A percentile compares a stretch with the other conserved stretches of the same genome.
These are phyloP conservation scores for Podocnemis expansa DNA, from an alignment of 2,113 vertebrate species.

Conservation along the genomic window DNA sequence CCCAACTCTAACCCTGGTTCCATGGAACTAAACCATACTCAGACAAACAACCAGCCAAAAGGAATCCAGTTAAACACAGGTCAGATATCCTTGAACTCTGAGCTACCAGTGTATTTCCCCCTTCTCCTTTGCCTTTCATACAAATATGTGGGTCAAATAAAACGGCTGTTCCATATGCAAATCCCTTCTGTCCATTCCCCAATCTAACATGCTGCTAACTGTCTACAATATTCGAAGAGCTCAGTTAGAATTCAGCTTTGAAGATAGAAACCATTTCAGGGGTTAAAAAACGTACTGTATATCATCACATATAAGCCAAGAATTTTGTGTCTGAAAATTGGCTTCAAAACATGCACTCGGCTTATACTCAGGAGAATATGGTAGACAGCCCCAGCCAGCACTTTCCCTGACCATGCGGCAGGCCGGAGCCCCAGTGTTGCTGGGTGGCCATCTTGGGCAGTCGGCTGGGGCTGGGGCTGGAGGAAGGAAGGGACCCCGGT, in stretches of 20 bases:
- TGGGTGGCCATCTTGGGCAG: too few relatives aligned
- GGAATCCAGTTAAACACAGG: not conserved
- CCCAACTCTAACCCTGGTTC: too few relatives aligned
- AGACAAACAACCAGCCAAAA: not conserved
- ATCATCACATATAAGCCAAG: too few relatives aligned
- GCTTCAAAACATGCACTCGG: too few relatives aligned
- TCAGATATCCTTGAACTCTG: not conserved
- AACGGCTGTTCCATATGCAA: fast-evolving
- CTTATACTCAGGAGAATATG: too few relatives aligned
- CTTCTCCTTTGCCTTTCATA: not conserved
- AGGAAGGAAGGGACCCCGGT: too few relatives aligned
- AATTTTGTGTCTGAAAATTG: too few relatives aligned
- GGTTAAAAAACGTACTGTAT: not conserved
- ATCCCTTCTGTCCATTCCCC: not conserved
- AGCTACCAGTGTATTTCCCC: not conserved
- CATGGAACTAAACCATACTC: fast-evolving
- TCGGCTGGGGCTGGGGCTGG: too few relatives aligned
- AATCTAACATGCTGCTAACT: not conserved
- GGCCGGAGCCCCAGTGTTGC: too few relatives aligned
- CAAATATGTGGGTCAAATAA: not conserved
- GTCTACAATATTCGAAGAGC: not conserved
- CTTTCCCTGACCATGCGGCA: too few relatives aligned
- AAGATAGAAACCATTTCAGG: not conserved
- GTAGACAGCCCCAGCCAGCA: too few relatives aligned
- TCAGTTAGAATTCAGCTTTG: not conserved